Evolutionary conservation across 2,888 invertebrate species (phyloP).

Genomic region (Lepidochitona cinerea): DNA sequence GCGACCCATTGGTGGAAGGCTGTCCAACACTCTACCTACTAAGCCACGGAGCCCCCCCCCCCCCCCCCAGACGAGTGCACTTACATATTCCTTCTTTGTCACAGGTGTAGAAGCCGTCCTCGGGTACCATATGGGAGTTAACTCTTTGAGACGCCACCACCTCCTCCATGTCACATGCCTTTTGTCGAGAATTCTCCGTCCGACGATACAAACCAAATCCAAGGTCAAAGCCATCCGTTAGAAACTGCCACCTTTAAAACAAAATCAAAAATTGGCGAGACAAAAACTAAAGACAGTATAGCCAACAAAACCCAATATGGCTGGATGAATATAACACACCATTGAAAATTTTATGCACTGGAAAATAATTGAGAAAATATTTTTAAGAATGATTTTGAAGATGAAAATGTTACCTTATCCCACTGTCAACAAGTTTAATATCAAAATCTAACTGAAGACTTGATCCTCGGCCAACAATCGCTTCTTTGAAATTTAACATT

Average conservation of each 20-base stretch:
- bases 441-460: conserved; percentile 47
- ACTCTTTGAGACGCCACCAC: conserved; percentile 81
- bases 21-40: too few species aligned
- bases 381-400: too few species aligned
- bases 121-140: conserved; percentile 82
- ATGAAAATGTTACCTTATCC: conserved; percentile 47
- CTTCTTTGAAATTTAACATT: conserved; percentile 75
- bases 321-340: too few species aligned
- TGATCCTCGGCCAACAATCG: conserved; percentile 81
- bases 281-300: too few species aligned
- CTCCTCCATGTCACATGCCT: conserved; percentile 70
- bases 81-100: conserved; percentile 85
- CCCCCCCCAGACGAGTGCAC: too few species aligned
- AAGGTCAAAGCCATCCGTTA: conserved; percentile 88
- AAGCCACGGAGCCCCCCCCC: too few species aligned
- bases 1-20: too few species aligned
- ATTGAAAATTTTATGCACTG: too few species aligned
- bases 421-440: conserved; percentile 41
- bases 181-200: conserved; percentile 62
- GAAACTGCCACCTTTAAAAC: conserved; percentile 86
- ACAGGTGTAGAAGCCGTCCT: conserved; percentile 84
- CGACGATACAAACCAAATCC: conserved; percentile 84
- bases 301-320: too few species aligned
- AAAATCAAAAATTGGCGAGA: neutral
- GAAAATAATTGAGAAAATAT: too few species aligned